Evolutionary conservation across 2,797 vertebrate species (phyloP).

Genomic region (Danio jaintianensis): DNA sequence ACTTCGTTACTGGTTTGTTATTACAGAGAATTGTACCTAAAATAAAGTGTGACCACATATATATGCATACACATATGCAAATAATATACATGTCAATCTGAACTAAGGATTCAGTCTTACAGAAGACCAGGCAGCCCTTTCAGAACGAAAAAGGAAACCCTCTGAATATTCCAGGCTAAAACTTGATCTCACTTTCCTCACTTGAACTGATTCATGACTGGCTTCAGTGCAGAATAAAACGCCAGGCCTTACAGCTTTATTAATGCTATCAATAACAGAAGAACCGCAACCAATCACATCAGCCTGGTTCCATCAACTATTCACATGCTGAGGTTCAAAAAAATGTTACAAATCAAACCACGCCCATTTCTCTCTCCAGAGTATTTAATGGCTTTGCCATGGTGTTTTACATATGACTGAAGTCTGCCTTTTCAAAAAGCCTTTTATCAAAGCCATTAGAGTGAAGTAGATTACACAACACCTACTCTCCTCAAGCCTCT

Average conservation of each 20-base stretch:
- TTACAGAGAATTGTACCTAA: no score
- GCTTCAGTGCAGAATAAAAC: conserved; percentile 41
- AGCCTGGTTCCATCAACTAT: conserved; percentile 25
- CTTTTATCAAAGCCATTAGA: conserved; percentile 42
- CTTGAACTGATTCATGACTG: conserved; percentile 19
- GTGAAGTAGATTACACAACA: conserved; percentile 37
- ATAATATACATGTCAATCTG: background rate
- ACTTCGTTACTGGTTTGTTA: no score
- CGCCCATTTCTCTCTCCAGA: background rate
- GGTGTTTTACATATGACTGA: conserved; percentile 23
- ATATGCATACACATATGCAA: no score
- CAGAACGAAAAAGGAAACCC: conserved; percentile 15
- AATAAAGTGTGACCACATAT: no score
- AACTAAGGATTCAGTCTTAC: background rate
- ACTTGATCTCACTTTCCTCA: conserved; percentile 9
- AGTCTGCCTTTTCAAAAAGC: conserved; percentile 15
- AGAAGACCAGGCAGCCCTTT: background rate
- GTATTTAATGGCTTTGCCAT: conserved; percentile 12
- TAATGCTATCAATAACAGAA: conserved; percentile 41
- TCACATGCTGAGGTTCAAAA: background rate
- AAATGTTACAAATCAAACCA: background rate
- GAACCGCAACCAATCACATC: conserved; percentile 34
- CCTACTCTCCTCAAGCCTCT: conserved; percentile 9
- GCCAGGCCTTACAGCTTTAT: conserved; percentile 37
- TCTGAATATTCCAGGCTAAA: background rate